These are phyloP conservation scores for Euwallacea similis DNA, from an alignment of 1,140 invertebrate species.

Conservation along the genomic window DNA sequence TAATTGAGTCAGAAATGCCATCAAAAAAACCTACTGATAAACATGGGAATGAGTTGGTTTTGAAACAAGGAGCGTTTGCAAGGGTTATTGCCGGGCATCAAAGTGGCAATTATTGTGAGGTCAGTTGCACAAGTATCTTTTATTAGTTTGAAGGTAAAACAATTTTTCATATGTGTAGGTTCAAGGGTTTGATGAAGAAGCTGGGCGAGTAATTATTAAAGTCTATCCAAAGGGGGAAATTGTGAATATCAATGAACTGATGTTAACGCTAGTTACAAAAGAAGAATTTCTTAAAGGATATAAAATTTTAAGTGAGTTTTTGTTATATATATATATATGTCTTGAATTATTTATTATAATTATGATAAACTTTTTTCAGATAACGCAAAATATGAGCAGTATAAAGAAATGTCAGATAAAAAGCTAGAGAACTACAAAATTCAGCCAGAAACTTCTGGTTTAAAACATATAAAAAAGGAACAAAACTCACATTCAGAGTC, in stretches of 20 bases:
- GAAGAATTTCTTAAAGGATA: slow-evolving; percentile 78
- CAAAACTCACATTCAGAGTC: neutral
- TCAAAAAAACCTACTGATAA: slow-evolving; percentile 53
- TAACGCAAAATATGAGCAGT: slow-evolving; percentile 68
- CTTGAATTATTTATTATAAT: slow-evolving; percentile 11
- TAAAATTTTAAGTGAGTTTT: slow-evolving; percentile 76
- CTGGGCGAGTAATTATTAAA: slow-evolving; percentile 78
- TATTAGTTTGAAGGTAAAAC: slow-evolving; percentile 6
- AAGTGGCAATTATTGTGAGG: slow-evolving; percentile 77
- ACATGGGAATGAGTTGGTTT: slow-evolving; percentile 54
- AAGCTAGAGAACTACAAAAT: slow-evolving; percentile 4
- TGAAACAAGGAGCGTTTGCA: slow-evolving; percentile 68
- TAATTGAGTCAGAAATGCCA: slow-evolving; percentile 58
- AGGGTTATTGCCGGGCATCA: slow-evolving; percentile 73
- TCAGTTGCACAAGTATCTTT: slow-evolving; percentile 47
- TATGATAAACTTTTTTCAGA: slow-evolving; percentile 57
- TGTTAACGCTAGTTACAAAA: slow-evolving; percentile 73
- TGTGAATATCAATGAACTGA: slow-evolving; percentile 75
- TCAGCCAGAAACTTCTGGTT: neutral
- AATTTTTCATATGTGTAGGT: slow-evolving; percentile 60
- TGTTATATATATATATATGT: neutral
- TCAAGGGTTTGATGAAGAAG: slow-evolving; percentile 83
- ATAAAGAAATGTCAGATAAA: slow-evolving; percentile 58
- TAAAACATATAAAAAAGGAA: neutral
- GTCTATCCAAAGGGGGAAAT: slow-evolving; percentile 70